Evolutionary conservation across 2,113 vertebrate genomes (phyloP), one percentile per base, ranked within the genome.

Genomic region (Lamprologus sp.): DNA sequence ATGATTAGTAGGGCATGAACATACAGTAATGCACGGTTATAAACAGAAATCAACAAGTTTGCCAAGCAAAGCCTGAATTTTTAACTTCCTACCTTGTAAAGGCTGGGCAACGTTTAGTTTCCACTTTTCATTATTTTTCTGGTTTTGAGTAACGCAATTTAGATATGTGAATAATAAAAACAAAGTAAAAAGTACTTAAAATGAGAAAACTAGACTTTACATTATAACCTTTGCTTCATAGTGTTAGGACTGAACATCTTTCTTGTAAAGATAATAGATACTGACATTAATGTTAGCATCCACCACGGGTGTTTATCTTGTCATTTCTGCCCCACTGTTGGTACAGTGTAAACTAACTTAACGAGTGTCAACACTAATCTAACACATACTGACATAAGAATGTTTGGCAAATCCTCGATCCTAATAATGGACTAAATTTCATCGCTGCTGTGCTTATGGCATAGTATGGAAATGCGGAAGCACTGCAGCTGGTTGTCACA

Each of bases 401-500:
- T 83, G 7, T 51, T 7, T 35, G 15, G 58, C 35, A 13, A 47
- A 7, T 15, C 7, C 28, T 14, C 31, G 21, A 47, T 82, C n/a
- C 28, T 53, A 60, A 21, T 14, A 15, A 7, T 14, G 8, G 23
- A 47, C 49, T 53, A 51, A 10, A 51, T 77, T 15, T 28, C n/a
- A 49, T 55, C 42, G 12, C 35, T 84, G 40, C 9, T 23, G 53
- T 55, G 55, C 58, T 13, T 79, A 37, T 68, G 40, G 42, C 28
- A 60, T 17, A 9, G 12, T 17, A 4, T 15, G 11, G 58, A 70
- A 63, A 81, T 70, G 68, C 80, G 53, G 68, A 91, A 87, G 33
- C 75, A 85, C 79, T 88, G 88, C 87, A 87, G 86, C 19, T 84
- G 65, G 65, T 55, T 65, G 82, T 68, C 82, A 70, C 79, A 53